phyloP scores from a whole-genome alignment of 2,888 invertebrate genomes.

The Volucella inflata region DNA sequence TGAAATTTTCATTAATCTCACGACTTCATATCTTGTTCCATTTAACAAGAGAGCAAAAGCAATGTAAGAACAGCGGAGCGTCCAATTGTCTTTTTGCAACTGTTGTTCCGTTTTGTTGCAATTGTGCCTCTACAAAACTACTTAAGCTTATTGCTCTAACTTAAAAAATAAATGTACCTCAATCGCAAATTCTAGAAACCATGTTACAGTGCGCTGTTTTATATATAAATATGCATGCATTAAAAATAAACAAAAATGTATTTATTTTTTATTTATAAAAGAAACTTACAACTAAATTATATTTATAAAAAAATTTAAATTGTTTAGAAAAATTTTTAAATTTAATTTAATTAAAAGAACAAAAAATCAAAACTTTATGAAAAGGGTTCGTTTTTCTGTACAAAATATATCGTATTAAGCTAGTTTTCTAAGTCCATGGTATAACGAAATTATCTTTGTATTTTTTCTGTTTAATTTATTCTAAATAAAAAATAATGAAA shows the following conservation, averaged over 20 bases:
- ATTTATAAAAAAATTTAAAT: slow-evolving; percentile 76
- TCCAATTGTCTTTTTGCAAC: slow-evolving; percentile 84
- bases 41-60: slow-evolving; percentile 82
- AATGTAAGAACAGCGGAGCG: slow-evolving; percentile 84
- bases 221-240: slow-evolving; percentile 4
- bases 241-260: slow-evolving; percentile 9
- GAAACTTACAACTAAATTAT: slow-evolving; percentile 45
- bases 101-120: slow-evolving; percentile 84
- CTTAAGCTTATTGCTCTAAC: slow-evolving; percentile 70
- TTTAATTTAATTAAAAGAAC: slow-evolving; percentile 72
- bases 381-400: slow-evolving; percentile 65
- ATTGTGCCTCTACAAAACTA: slow-evolving; percentile 74
- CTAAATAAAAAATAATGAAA: slow-evolving; percentile 33
- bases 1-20: no score
- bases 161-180: slow-evolving; percentile 70
- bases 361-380: slow-evolving; percentile 76
- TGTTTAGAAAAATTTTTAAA: slow-evolving; percentile 63
- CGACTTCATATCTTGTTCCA: neutral
- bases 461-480: slow-evolving; percentile 58
- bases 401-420: slow-evolving; percentile 66
- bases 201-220: slow-evolving; percentile 50
- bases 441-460: slow-evolving; percentile 67
- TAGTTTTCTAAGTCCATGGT: slow-evolving; percentile 79
- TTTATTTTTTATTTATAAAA: slow-evolving; percentile 69
- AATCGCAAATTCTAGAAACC: slow-evolving; percentile 62